Evolutionary conservation across 2,888 invertebrate species (phyloP).

Genomic region (Polylopha cassiicola): DNA sequence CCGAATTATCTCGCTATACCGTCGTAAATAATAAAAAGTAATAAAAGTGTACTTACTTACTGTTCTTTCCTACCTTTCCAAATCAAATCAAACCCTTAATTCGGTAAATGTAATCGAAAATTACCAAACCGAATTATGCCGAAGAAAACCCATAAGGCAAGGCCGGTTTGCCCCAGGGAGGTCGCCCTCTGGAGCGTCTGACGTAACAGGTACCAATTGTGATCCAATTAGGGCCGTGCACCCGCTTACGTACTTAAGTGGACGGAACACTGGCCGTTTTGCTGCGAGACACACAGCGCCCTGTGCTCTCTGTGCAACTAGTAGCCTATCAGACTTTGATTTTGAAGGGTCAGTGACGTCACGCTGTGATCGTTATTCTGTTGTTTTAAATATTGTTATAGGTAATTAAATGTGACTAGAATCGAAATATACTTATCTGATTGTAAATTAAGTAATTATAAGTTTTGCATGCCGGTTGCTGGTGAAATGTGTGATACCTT

Average conservation of each 20-base stretch:
- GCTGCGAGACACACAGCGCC: slow-evolving; percentile 20
- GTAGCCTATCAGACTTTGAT: not conserved
- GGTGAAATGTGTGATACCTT: too few species aligned
- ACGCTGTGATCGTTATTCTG: slow-evolving; percentile 1
- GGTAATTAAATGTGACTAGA: too few species aligned
- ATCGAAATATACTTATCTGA: too few species aligned
- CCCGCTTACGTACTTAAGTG: slow-evolving; percentile 68
- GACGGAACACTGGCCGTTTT: slow-evolving; percentile 53
- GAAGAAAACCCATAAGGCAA: slow-evolving; percentile 41
- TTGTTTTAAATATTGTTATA: too few species aligned
- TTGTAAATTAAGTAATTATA: too few species aligned
- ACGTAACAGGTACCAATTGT: slow-evolving; percentile 62
- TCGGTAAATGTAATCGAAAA: slow-evolving; percentile 30
- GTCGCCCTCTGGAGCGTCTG: slow-evolving; percentile 44
- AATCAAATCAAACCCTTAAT: slow-evolving; percentile 12
- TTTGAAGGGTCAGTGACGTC: not conserved
- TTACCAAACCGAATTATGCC: slow-evolving; percentile 42
- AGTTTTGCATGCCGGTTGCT: too few species aligned
- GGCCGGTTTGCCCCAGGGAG: slow-evolving; percentile 42
- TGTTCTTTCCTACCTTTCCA: not conserved
- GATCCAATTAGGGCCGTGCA: slow-evolving; percentile 70
- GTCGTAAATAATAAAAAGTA: not conserved
- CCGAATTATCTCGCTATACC: not conserved
- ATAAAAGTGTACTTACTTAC: too few species aligned
- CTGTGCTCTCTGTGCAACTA: not conserved